Evolutionary conservation across 2,113 vertebrate species (phyloP).

Genomic region (Lichenostomus cassidix): DNA sequence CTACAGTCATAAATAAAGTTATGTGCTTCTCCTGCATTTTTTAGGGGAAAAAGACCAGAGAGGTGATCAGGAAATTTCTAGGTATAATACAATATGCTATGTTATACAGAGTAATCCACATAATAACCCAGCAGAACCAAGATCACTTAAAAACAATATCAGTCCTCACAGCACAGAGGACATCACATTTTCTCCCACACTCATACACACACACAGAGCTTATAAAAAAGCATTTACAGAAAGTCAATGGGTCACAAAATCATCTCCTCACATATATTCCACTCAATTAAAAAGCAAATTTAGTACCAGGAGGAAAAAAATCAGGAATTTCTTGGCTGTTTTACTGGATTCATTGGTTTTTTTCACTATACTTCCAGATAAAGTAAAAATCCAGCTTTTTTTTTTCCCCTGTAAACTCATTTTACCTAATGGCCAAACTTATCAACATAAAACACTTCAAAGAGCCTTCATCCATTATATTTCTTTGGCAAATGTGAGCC

Average conservation of each 20-base stretch:
- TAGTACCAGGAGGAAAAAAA: not conserved
- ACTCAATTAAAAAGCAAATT: slow-evolving; percentile 16
- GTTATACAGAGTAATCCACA: not conserved
- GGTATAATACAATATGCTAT: not conserved
- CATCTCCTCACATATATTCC: not conserved
- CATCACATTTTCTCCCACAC: not conserved
- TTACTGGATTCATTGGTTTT: not conserved
- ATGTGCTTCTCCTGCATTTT: not conserved
- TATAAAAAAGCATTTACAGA: not conserved
- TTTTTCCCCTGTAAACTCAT: not conserved
- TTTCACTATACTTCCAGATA: not conserved
- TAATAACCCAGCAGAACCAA: not conserved
- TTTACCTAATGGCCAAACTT: not conserved
- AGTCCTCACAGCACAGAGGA: not conserved
- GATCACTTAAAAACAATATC: not conserved
- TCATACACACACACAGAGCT: not conserved
- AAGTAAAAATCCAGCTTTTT: not conserved
- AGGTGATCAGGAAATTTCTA: not conserved
- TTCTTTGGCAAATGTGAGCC: not conserved
- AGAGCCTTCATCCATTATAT: not conserved
- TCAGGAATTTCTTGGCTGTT: not conserved
- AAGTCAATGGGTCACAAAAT: not conserved
- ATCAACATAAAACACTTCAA: not conserved
- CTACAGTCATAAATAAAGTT: not conserved
- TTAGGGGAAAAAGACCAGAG: not conserved